Percentiles rank a stretch among this genome's conserved stretches.
Conservation (phyloP, 2,888 invertebrate species). For the Tortrix viridana region DNA sequence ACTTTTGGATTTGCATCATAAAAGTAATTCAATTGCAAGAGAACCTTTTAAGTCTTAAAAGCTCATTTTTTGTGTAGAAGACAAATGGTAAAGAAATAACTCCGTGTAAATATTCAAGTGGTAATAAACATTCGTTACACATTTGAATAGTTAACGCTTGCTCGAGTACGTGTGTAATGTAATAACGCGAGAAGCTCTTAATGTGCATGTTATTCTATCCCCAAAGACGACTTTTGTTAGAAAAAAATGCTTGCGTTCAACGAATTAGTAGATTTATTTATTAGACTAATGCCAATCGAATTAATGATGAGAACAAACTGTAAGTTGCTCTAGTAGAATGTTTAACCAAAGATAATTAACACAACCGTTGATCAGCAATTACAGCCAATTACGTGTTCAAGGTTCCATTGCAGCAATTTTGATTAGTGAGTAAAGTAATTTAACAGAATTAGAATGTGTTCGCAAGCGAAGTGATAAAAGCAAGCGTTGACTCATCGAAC, state of each 20-base stretch:
- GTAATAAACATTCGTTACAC: too few species aligned
- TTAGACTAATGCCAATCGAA: background rate
- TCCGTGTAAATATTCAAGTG: too few species aligned
- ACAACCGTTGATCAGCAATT: constrained; percentile 31
- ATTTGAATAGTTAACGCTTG: background rate
- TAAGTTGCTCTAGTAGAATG: constrained; percentile 2
- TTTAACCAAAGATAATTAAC: constrained; percentile 25
- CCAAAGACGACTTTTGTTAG: too few species aligned
- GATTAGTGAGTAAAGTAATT: constrained; percentile 66
- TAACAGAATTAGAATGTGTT: constrained; percentile 66
- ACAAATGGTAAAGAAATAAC: too few species aligned
- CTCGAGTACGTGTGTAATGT: constrained; percentile 4
- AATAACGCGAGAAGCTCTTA: constrained; percentile 11
- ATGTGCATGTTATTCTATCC: background rate
- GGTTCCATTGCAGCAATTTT: constrained; percentile 61
- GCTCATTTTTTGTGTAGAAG: too few species aligned
- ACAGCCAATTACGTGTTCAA: constrained; percentile 42
- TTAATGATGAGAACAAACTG: constrained; percentile 1
- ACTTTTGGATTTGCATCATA: too few species aligned
- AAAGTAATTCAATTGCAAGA: too few species aligned
- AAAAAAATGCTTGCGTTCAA: constrained; percentile 1
- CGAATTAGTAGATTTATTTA: background rate
- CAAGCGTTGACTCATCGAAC: constrained; percentile 70
- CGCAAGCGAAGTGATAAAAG: constrained; percentile 66
- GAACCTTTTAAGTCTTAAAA: too few species aligned